phyloP scores from a whole-genome alignment of 1,140 invertebrate genomes.

The Anastatus disparis region DNA sequence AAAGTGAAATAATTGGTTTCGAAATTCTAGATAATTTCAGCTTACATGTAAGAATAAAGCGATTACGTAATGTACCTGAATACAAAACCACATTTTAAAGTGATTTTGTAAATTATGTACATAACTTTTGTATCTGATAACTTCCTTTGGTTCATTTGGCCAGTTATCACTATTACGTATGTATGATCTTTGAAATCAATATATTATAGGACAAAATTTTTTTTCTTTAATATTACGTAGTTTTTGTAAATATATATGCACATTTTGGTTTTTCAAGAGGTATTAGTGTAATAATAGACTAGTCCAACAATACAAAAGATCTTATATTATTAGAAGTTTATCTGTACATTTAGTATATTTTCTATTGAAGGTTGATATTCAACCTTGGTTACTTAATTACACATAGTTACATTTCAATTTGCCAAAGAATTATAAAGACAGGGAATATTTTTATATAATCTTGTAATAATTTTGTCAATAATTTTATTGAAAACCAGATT shows the following conservation, averaged over 20 bases:
- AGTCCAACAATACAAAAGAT: constrained; percentile 38
- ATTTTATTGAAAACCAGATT: constrained; percentile 13
- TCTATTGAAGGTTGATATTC: neutral
- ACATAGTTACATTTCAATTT: constrained; percentile 25
- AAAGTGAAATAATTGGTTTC: constrained; percentile 12
- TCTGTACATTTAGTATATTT: constrained; percentile 36
- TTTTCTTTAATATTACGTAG: neutral
- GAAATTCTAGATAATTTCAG: neutral
- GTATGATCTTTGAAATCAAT: neutral
- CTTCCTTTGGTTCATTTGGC: constrained; percentile 15
- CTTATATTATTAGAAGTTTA: constrained; percentile 31
- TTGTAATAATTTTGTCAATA: neutral
- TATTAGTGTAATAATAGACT: constrained; percentile 35
- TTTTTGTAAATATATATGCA: constrained; percentile 16
- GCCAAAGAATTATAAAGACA: neutral
- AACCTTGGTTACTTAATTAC: constrained; percentile 21
- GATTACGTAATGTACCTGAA: constrained; percentile 23
- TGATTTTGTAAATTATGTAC: constrained; percentile 46
- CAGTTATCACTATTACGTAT: neutral
- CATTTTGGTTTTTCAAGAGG: constrained; percentile 28
- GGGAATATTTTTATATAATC: constrained; percentile 22
- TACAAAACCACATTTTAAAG: constrained; percentile 50
- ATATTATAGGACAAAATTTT: constrained; percentile 9
- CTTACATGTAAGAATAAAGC: neutral
- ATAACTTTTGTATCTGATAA: constrained; percentile 26